A percentile compares a stretch with the other conserved stretches of the same genome.
These are phyloP conservation scores for Callaeas wilsoni DNA, from an alignment of 2,113 vertebrate genomes.

Conservation along the genomic window DNA sequence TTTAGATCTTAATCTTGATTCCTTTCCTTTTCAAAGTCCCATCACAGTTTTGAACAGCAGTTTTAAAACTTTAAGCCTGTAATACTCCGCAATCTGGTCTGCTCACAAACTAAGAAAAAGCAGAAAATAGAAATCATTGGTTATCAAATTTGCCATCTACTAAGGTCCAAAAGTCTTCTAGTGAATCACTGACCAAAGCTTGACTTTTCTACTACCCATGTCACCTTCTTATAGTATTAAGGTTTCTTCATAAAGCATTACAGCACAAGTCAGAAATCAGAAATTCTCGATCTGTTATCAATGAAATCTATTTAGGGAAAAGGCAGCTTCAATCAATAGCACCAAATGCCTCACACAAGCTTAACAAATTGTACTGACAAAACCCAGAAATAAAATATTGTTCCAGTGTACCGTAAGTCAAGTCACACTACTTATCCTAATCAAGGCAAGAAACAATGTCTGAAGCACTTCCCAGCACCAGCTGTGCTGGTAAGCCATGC, in stretches of 20 bases:
- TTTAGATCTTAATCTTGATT: not conserved
- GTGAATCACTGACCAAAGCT: not conserved
- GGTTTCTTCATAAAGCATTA: not conserved
- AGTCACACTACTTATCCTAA: not conserved
- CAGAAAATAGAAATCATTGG: not conserved
- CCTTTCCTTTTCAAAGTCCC: not conserved
- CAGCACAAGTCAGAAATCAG: not conserved
- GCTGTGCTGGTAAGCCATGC: fast-evolving
- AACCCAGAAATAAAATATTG: not conserved
- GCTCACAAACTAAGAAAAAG: not conserved
- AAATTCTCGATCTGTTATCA: not conserved
- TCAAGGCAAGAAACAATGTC: not conserved
- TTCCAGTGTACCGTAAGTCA: not conserved
- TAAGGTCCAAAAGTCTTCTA: not conserved
- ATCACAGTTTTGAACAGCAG: not conserved
- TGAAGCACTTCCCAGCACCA: too few species aligned
- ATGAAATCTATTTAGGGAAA: not conserved
- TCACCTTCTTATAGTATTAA: not conserved
- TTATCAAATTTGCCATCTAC: not conserved
- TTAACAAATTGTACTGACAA: not conserved
- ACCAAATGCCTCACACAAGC: not conserved
- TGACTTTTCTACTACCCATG: not conserved
- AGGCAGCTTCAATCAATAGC: not conserved
- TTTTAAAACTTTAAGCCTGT: not conserved
- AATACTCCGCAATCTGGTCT: not conserved